phyloP scores from a whole-genome alignment of 2,113 vertebrate species.

The Lycaon pictus region DNA sequence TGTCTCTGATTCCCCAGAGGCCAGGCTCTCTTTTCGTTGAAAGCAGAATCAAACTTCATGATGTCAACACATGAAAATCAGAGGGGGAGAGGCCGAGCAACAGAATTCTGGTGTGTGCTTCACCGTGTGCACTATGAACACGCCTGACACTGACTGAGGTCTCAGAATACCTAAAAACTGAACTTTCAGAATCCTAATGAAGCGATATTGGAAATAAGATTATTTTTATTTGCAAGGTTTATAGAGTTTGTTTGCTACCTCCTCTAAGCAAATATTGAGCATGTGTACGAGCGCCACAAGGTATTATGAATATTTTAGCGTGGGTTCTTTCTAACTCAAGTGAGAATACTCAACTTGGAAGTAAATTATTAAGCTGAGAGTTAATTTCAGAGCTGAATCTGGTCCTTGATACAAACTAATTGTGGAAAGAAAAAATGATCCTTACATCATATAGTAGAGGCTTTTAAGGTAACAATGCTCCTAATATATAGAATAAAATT shows the following conservation, averaged over 20 bases:
- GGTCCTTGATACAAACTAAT: background rate
- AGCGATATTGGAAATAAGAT: background rate
- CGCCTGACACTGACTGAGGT: background rate
- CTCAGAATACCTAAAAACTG: background rate
- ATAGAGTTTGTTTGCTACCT: background rate
- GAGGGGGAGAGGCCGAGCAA: background rate
- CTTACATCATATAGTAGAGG: background rate
- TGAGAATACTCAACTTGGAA: background rate
- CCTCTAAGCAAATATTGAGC: background rate
- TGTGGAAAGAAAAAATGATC: background rate
- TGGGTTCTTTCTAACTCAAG: background rate
- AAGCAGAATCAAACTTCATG: background rate
- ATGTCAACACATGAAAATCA: background rate
- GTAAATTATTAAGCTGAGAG: background rate
- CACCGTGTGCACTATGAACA: background rate
- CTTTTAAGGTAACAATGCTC: background rate
- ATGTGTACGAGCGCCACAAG: background rate
- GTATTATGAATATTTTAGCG: background rate
- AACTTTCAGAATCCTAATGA: background rate
- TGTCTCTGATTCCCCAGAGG: background rate
- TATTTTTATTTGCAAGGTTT: constrained; percentile 11
- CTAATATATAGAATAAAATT: constrained; percentile 12
- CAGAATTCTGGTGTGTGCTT: background rate
- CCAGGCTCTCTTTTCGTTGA: background rate
- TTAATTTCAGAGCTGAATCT: background rate